phyloP scores from a whole-genome alignment of 1,140 invertebrate species.

The Galleria mellonella region DNA sequence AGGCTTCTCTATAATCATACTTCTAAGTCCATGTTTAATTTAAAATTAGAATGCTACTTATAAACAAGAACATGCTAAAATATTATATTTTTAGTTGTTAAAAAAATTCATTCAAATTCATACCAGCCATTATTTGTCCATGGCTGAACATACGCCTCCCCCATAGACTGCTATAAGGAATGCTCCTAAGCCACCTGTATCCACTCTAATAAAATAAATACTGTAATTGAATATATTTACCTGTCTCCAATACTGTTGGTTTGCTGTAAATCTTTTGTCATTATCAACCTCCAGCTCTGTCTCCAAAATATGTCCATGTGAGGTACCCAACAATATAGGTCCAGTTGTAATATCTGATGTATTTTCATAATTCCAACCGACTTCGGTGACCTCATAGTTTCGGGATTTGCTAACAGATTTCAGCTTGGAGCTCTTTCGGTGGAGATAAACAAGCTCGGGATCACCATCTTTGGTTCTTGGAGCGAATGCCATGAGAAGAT shows the following conservation, averaged over 20 bases:
- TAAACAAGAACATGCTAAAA: no score
- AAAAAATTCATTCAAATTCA: no score
- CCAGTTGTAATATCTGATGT: conserved; percentile 82
- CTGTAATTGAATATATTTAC: conserved; percentile 71
- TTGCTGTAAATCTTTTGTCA: conserved; percentile 86
- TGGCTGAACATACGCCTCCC: no score
- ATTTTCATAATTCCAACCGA: conserved; percentile 91
- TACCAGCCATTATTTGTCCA: no score
- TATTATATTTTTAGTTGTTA: no score
- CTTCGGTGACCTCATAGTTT: conserved; percentile 91
- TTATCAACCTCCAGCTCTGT: conserved; percentile 88
- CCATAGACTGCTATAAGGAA: no score
- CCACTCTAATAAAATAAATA: no score
- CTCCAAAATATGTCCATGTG: conserved; percentile 93
- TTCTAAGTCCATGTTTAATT: no score
- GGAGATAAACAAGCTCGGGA: conserved; percentile 88
- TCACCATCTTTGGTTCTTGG: conserved; percentile 77
- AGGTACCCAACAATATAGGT: conserved; percentile 91
- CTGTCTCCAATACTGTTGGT: conserved; percentile 92
- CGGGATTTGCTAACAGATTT: conserved; percentile 78
- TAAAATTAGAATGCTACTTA: no score
- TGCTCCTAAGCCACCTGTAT: no score
- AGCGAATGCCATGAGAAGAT: conserved; percentile 85
- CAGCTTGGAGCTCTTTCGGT: conserved; percentile 70
- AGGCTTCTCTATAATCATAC: no score